phyloP scores from a whole-genome alignment of 2,797 vertebrate species.

The Threskiornis aethiopicus region DNA sequence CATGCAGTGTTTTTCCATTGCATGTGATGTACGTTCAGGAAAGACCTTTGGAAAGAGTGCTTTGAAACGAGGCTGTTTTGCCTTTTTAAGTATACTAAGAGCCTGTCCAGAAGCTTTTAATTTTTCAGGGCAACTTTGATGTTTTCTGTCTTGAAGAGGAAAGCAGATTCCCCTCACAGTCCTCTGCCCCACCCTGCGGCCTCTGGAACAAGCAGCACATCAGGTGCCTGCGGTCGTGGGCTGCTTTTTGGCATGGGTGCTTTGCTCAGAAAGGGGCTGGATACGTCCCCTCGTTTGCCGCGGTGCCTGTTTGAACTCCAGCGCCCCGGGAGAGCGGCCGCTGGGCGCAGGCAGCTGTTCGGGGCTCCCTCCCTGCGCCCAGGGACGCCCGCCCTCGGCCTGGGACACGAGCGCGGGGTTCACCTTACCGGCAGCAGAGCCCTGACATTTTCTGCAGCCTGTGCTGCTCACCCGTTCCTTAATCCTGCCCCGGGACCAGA shows the following conservation, averaged over 20 bases:
- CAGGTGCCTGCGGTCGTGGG: background rate
- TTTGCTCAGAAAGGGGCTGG: background rate
- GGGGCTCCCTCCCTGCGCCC: background rate
- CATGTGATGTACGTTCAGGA: slow-evolving; percentile 12
- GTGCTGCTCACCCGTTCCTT: background rate
- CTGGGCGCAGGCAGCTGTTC: background rate
- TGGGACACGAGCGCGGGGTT: background rate
- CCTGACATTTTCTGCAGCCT: background rate
- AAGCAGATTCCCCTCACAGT: background rate
- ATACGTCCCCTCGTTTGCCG: accelerated
- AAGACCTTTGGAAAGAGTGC: background rate
- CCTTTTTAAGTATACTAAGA: background rate
- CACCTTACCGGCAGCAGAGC: background rate
- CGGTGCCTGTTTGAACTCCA: accelerated
- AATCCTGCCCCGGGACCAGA: background rate
- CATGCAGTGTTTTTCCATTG: slow-evolving; percentile 36
- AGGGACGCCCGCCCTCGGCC: accelerated
- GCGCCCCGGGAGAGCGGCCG: background rate
- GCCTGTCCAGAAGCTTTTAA: background rate
- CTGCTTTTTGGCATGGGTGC: background rate
- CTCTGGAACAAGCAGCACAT: background rate
- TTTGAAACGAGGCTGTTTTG: background rate
- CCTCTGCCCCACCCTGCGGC: background rate
- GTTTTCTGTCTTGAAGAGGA: background rate
- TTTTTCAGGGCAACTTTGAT: slow-evolving; percentile 21